phyloP scores from a whole-genome alignment of 2,888 invertebrate genomes.

The Tinea trinotella region DNA sequence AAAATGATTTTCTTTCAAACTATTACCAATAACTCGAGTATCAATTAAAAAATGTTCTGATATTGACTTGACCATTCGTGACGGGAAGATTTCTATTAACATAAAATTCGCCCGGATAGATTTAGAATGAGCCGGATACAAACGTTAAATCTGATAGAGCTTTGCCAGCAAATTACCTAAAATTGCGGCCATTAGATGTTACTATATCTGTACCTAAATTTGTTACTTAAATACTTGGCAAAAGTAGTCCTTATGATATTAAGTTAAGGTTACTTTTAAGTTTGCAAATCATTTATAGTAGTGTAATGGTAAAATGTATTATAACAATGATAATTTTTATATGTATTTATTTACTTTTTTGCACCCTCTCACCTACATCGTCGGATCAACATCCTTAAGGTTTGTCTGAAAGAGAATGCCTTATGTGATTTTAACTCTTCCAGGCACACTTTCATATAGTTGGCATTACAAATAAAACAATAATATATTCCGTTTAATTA shows the following conservation, averaged over 20 bases:
- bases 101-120: background rate
- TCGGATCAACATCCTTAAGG: no score
- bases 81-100: background rate
- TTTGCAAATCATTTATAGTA: background rate
- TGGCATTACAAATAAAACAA: no score
- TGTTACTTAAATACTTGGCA: background rate
- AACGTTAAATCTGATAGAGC: slow-evolving; percentile 18
- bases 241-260: background rate
- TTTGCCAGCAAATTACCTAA: slow-evolving; percentile 18
- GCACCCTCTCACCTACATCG: no score
- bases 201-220: background rate
- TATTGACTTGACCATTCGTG: no score
- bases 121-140: background rate
- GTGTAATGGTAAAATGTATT: background rate
- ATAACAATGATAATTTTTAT: background rate
- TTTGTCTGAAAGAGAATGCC: no score
- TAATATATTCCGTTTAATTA: no score
- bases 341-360: no score
- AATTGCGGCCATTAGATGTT: slow-evolving; percentile 16
- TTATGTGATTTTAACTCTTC: no score
- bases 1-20: no score
- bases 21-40: no score
- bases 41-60: no score
- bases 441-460: no score
- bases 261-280: background rate